phyloP scores from a whole-genome alignment of 2,797 vertebrate genomes.

The Lagocephalus sceleratus region DNA sequence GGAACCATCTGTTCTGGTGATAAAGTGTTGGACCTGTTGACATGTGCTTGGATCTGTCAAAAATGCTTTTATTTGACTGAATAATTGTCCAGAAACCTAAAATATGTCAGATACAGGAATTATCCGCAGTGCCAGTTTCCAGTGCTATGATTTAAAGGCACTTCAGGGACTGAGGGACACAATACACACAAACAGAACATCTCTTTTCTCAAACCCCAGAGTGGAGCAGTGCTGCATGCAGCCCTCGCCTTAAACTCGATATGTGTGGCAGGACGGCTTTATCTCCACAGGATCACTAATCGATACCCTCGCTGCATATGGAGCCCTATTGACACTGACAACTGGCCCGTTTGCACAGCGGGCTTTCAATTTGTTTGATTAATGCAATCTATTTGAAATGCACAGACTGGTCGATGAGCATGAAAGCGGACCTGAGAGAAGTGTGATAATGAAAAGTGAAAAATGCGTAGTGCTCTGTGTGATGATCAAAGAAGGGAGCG shows the following conservation, averaged over 20 bases:
- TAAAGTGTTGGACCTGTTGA: background rate
- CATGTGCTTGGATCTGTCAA: background rate
- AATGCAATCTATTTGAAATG: slow-evolving; percentile 28
- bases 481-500: slow-evolving; percentile 9
- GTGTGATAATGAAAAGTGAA: slow-evolving; percentile 5
- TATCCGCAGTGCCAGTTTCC: background rate
- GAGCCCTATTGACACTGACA: slow-evolving; percentile 36
- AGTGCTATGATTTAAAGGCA: slow-evolving; percentile 15
- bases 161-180: slow-evolving; percentile 17
- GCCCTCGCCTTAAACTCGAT: slow-evolving; percentile 31
- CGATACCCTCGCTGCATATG: slow-evolving; percentile 34
- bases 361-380: slow-evolving; percentile 41
- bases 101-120: background rate
- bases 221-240: slow-evolving; percentile 15
- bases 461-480: background rate
- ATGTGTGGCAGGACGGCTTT: slow-evolving; percentile 21
- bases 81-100: no score
- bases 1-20: slow-evolving; percentile 6
- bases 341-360: slow-evolving; percentile 11
- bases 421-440: slow-evolving; percentile 12
- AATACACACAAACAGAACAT: slow-evolving; percentile 11
- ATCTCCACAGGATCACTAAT: slow-evolving; percentile 34
- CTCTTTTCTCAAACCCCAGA: slow-evolving; percentile 16
- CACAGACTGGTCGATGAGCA: slow-evolving; percentile 2
- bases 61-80: background rate